Conservation (phyloP, 2,113 vertebrate genomes). For the Halcyon malimbica region DNA sequence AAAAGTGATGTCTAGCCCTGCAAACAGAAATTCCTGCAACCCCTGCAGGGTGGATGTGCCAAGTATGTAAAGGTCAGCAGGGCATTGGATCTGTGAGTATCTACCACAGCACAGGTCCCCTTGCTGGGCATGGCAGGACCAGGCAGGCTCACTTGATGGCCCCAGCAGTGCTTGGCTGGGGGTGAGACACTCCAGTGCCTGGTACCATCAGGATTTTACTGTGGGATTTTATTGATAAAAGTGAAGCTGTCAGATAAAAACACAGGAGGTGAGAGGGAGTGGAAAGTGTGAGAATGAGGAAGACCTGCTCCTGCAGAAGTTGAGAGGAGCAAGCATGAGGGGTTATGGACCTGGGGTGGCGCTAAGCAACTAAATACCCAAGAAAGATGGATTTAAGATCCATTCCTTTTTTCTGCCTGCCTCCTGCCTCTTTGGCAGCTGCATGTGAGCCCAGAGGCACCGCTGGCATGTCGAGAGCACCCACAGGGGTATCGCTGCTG, state of each 20-base stretch:
- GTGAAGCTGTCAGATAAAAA: not conserved
- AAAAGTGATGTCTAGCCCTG: not conserved
- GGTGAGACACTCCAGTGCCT: not conserved
- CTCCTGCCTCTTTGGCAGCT: not conserved
- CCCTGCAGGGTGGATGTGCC: fast-evolving
- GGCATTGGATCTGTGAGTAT: fast-evolving
- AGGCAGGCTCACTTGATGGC: fast-evolving
- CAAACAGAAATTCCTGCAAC: not conserved
- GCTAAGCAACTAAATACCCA: not conserved
- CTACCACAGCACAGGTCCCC: not conserved
- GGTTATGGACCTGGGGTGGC: not conserved
- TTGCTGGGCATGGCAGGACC: not conserved
- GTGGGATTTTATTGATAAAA: not conserved
- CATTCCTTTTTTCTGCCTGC: not conserved
- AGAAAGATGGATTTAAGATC: not conserved
- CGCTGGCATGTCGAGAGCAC: not conserved
- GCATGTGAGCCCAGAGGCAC: not conserved
- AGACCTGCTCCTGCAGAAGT: not conserved
- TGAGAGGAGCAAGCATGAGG: not conserved
- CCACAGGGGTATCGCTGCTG: fast-evolving
- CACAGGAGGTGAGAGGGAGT: not conserved
- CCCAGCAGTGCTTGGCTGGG: not conserved
- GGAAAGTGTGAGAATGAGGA: not conserved
- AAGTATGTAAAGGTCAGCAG: fast-evolving
- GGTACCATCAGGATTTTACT: not conserved